phyloP scores from a whole-genome alignment of 2,797 vertebrate species.

The Scleropages formosus region DNA sequence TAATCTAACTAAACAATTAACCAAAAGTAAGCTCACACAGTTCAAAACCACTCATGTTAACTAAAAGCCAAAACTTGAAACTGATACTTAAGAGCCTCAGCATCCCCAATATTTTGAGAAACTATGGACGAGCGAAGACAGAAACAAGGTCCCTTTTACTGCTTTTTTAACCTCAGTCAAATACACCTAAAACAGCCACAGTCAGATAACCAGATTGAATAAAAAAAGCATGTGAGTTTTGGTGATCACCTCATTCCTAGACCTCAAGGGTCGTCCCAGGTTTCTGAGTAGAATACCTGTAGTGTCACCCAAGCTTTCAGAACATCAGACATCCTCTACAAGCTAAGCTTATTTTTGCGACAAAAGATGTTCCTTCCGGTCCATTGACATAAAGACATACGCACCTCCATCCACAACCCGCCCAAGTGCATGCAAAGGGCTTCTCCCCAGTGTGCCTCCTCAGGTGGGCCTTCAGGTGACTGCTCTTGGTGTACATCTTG shows the following conservation, averaged over 20 bases:
- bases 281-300: neutral
- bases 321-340: neutral
- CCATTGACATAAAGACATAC: neutral
- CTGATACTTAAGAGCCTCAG: no score
- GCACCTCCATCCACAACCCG: slow-evolving; percentile 53
- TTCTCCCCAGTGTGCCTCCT: slow-evolving; percentile 96
- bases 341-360: neutral
- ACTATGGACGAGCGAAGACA: no score
- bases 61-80: no score
- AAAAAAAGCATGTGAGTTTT: no score
- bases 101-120: no score
- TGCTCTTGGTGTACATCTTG: slow-evolving; percentile 99
- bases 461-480: slow-evolving; percentile 94
- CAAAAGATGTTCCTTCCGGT: neutral
- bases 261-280: neutral
- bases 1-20: no score
- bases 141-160: no score
- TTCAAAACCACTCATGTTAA: no score
- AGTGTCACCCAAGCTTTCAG: neutral
- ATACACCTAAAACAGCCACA: no score
- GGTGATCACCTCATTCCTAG: neutral
- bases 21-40: no score
- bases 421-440: slow-evolving; percentile 94
- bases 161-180: no score
- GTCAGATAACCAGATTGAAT: no score